phyloP scores from a whole-genome alignment of 2,113 vertebrate genomes.

The Syrmaticus mikado region DNA sequence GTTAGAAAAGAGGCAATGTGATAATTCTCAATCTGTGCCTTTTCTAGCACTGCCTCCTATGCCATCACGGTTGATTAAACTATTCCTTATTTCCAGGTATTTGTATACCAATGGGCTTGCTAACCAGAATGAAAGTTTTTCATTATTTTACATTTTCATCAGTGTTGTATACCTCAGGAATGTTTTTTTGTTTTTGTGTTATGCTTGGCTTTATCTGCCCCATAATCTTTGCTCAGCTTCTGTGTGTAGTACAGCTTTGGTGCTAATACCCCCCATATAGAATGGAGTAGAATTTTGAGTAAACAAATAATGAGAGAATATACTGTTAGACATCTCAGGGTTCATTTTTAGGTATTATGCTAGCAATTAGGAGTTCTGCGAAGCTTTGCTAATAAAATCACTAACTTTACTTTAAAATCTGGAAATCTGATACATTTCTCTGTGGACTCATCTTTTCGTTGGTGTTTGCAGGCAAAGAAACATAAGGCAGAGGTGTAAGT shows the following conservation, averaged over 20 bases:
- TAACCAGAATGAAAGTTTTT: background rate
- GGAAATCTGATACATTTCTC: background rate
- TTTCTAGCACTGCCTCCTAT: background rate
- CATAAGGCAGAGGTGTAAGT: background rate
- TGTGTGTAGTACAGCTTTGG: fast-evolving
- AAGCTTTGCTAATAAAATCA: background rate
- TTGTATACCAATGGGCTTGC: background rate
- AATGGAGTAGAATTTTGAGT: background rate
- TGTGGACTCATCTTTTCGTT: background rate
- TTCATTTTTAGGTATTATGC: background rate
- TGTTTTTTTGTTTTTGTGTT: background rate
- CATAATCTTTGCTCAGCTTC: background rate
- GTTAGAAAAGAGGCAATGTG: background rate
- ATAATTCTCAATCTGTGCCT: background rate
- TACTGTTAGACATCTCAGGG: background rate
- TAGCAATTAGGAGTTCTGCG: background rate
- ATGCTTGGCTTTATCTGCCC: background rate
- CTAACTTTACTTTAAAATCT: background rate
- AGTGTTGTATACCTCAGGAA: background rate
- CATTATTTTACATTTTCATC: background rate
- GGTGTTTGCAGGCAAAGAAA: background rate
- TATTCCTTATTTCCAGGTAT: no score
- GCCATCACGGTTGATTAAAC: background rate
- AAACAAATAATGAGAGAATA: background rate
- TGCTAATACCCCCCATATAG: background rate